These are phyloP conservation scores for Drosophila micromelanica DNA, from an alignment of 1,140 invertebrate genomes.

Conservation along the genomic window DNA sequence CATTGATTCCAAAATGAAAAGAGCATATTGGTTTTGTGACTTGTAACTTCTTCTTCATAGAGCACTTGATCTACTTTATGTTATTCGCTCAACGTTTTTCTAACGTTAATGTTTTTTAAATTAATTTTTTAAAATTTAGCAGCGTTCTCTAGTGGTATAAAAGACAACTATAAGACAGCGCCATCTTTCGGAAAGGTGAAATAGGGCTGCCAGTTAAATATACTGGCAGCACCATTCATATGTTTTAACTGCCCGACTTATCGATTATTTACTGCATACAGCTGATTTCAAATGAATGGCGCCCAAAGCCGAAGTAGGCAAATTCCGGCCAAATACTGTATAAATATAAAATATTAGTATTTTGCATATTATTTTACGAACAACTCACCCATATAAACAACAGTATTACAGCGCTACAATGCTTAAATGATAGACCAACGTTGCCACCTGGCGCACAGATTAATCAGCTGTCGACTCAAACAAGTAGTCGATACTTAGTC, in stretches of 20 bases:
- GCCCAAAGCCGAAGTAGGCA: neutral
- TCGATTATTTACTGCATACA: slow-evolving; percentile 12
- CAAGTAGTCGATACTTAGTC: slow-evolving; percentile 39
- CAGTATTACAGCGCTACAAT: neutral
- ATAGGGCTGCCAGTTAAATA: neutral
- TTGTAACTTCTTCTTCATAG: too few relatives aligned
- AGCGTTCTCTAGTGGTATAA: neutral
- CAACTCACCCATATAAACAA: neutral
- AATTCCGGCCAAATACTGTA: neutral
- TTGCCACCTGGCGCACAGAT: slow-evolving; percentile 18
- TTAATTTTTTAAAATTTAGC: neutral
- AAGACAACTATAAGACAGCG: neutral
- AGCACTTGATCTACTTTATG: too few relatives aligned
- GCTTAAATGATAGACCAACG: neutral
- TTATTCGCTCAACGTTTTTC: neutral
- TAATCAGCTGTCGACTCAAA: slow-evolving; percentile 32
- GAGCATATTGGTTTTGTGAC: too few relatives aligned
- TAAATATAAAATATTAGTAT: neutral
- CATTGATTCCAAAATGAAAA: too few relatives aligned
- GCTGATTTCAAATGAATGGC: slow-evolving; percentile 16
- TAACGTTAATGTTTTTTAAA: too few relatives aligned
- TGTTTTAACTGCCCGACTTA: neutral
- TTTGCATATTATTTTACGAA: neutral
- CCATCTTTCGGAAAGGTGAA: slow-evolving; percentile 14
- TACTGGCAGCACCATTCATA: slow-evolving; percentile 15